Evolutionary conservation across 2,888 invertebrate genomes (phyloP), one percentile per base, ranked within the genome.

Genomic region (Spodoptera littoralis): DNA sequence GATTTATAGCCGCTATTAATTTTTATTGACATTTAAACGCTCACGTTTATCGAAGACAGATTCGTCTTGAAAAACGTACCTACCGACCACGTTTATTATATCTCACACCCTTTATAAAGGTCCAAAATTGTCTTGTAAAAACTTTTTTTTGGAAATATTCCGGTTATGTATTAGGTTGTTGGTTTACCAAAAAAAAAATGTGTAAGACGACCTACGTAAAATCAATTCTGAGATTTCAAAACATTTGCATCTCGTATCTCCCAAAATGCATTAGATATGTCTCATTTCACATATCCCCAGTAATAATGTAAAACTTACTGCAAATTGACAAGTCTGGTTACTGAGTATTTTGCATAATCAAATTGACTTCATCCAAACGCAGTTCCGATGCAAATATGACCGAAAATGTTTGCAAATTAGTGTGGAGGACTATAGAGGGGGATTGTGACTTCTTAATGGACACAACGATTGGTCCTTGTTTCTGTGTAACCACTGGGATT

Each of bases 261-360:
- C 53, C 51, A 62, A 53, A 72, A 53, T 47, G 57, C 76, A 82
- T 87, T 81, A 80, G 70, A 65, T 64, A 76, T 79, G 73, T 81
- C 74, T 74, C 85, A 85, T 88, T 86, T 78, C 73, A 71, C 74
- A 77, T 77, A 82, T 87, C 80, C 80, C 80, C 77, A 61, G 72
- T 73, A 83, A 82, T 77, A 84, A 89, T 84, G 86, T 77, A 85
- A 87, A 88, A 80, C 80, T 81, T 83, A 85, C 83, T 85, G 87
- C 87, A 85, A 90, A 91, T 89, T 91, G 87, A 82, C 44, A 63
- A 44, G 49, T 51, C 41, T 69, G 85, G 84, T 83, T 83, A 80
- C 83, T 86, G 76, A 79, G 77, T 76, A 83, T 87, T 92, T 89
- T 89, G 92, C 92, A 93, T 94, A 94, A 93, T 92, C 89, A 87